Percentiles rank a stretch among this genome's conserved stretches.
These are phyloP conservation scores for Xestia xanthographa DNA, from an alignment of 2,888 invertebrate genomes.

Conservation along the genomic window DNA sequence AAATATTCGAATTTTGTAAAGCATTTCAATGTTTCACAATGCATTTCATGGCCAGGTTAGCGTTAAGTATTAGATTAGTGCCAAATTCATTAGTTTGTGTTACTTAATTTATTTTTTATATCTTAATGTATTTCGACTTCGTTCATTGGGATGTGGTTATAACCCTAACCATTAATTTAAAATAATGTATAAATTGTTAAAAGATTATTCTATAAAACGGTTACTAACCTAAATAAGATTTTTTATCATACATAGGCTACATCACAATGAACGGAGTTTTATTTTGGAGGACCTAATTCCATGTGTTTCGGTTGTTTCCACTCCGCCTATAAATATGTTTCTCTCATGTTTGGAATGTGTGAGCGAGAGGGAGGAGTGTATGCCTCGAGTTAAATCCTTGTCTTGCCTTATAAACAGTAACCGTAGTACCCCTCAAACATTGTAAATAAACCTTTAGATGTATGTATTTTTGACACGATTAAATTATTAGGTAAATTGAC, in stretches of 20 bases:
- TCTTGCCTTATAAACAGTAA: slow-evolving; percentile 70
- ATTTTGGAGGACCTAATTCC: slow-evolving; percentile 76
- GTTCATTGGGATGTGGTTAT: slow-evolving; percentile 46
- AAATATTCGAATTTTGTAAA: slow-evolving; percentile 52
- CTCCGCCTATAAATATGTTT: slow-evolving; percentile 85
- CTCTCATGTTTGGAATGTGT: slow-evolving; percentile 63
- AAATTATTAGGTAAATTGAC: slow-evolving; percentile 65
- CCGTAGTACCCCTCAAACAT: slow-evolving; percentile 49
- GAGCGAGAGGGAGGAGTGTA: slow-evolving; percentile 44
- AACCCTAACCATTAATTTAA: slow-evolving; percentile 4
- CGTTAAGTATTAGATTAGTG: slow-evolving; percentile 85
- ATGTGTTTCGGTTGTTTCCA: slow-evolving; percentile 75
- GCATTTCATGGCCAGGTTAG: slow-evolving; percentile 77
- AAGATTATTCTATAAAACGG: not conserved
- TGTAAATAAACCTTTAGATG: slow-evolving; percentile 67
- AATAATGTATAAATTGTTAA: not conserved
- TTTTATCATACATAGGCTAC: slow-evolving; percentile 12
- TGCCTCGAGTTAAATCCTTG: slow-evolving; percentile 59
- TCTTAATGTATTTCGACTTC: slow-evolving; percentile 40
- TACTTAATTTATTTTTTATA: slow-evolving; percentile 87
- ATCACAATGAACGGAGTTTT: slow-evolving; percentile 59
- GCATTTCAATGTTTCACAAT: slow-evolving; percentile 68
- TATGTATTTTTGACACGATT: slow-evolving; percentile 70
- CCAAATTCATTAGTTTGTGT: slow-evolving; percentile 84
- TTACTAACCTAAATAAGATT: slow-evolving; percentile 13